These are phyloP conservation scores for Teleogryllus oceanicus DNA, from an alignment of 2,888 invertebrate species.

Conservation along the genomic window DNA sequence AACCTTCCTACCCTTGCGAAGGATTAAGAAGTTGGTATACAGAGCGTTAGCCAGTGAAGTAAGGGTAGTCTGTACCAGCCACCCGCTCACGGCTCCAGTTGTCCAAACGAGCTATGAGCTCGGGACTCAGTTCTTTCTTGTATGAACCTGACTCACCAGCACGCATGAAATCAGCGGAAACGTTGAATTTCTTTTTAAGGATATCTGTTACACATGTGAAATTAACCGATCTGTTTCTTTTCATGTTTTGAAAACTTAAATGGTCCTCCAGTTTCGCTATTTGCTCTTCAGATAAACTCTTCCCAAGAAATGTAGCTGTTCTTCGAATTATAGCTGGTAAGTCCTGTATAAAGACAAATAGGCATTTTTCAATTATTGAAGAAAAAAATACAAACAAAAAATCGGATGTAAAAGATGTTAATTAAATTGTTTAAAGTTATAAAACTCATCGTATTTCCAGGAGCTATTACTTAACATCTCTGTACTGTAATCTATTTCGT, in stretches of 20 bases:
- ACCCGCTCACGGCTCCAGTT: constrained; percentile 36
- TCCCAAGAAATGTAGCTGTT: constrained; percentile 49
- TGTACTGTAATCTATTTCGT: no score
- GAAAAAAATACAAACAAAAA: no score
- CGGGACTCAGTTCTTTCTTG: constrained; percentile 48
- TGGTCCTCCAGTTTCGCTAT: constrained; percentile 47
- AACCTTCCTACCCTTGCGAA: no score
- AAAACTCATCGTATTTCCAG: no score
- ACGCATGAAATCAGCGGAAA: constrained; percentile 43
- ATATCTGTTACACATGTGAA: constrained; percentile 43
- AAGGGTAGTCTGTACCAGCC: constrained; percentile 24
- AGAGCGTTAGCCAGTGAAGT: neutral
- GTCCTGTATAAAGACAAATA: constrained; percentile 44
- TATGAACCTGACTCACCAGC: constrained; percentile 51
- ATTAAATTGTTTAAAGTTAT: no score
- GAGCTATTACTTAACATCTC: no score
- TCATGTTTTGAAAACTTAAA: constrained; percentile 54
- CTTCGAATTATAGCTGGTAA: constrained; percentile 47
- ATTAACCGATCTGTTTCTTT: constrained; percentile 53
- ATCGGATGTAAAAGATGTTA: no score
- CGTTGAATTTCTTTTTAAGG: constrained; percentile 45
- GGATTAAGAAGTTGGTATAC: no score
- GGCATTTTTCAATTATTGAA: no score
- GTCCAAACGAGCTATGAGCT: constrained; percentile 47
- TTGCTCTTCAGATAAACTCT: constrained; percentile 45